A percentile compares a stretch with the other conserved stretches of the same genome.
Evolutionary conservation across 2,888 invertebrate genomes (phyloP).

Genomic region (Alentia gelatinosa): DNA sequence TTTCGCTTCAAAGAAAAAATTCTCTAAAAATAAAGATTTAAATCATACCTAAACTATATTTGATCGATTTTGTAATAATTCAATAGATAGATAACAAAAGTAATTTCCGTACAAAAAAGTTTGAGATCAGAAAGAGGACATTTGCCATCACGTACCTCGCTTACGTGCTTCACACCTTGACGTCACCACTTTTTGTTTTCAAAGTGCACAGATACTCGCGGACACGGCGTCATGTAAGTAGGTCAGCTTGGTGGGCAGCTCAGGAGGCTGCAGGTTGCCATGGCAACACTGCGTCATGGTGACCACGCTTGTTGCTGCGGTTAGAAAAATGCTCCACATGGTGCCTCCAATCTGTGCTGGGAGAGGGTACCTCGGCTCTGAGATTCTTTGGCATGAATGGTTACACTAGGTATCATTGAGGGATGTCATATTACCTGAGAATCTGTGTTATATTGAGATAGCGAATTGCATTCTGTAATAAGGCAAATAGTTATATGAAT

Average conservation of each 20-base stretch:
- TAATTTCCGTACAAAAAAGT: background rate
- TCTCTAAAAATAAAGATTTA: too few relatives aligned
- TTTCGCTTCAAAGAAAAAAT: too few relatives aligned
- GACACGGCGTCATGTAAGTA: slow-evolving; percentile 35
- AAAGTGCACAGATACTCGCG: background rate
- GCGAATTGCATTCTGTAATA: too few relatives aligned
- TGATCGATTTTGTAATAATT: too few relatives aligned
- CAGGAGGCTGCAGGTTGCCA: background rate
- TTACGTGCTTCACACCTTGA: background rate
- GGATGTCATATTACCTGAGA: too few relatives aligned
- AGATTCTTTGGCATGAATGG: background rate
- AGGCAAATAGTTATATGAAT: too few relatives aligned
- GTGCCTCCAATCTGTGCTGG: background rate
- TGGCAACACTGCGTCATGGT: background rate
- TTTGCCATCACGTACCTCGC: background rate
- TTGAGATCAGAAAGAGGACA: background rate
- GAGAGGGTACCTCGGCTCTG: background rate
- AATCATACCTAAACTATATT: too few relatives aligned
- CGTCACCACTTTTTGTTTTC: slow-evolving; percentile 5
- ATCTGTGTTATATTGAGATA: too few relatives aligned
- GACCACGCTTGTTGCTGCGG: background rate
- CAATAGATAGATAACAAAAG: background rate
- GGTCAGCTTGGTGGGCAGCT: background rate
- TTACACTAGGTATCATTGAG: too few relatives aligned
- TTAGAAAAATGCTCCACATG: background rate